phyloP scores from a whole-genome alignment of 2,797 vertebrate species.

The Diceros bicornis region DNA sequence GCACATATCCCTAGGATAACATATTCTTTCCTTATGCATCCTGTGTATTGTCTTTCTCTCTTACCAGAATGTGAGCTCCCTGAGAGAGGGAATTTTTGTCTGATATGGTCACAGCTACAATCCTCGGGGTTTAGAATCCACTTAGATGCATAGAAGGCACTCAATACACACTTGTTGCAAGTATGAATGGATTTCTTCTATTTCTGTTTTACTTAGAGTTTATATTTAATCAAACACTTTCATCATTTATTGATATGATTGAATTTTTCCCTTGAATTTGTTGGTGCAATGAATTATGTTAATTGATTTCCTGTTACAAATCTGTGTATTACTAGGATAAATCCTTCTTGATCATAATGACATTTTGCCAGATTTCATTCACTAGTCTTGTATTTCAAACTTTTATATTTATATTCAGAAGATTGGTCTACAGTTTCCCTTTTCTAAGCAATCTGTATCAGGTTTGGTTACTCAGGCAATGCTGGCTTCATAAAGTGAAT shows the following conservation, averaged over 20 bases:
- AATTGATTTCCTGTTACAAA: conserved; percentile 55
- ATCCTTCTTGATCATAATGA: conserved; percentile 46
- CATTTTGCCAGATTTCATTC: conserved; percentile 57
- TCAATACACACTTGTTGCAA: neutral
- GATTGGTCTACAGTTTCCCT: neutral
- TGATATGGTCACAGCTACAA: neutral
- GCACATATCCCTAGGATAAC: neutral
- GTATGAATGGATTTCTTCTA: neutral
- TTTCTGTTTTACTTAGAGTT: conserved; percentile 15
- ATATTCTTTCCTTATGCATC: neutral
- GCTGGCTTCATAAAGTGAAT: conserved; percentile 3
- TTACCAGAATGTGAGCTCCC: neutral
- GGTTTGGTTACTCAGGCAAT: conserved; percentile 24
- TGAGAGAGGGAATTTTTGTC: neutral
- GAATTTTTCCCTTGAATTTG: neutral
- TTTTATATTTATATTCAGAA: conserved; percentile 39
- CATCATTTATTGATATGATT: conserved; percentile 27
- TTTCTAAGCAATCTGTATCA: neutral
- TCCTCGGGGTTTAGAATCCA: neutral
- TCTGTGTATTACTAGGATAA: conserved; percentile 29
- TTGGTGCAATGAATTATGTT: conserved; percentile 42
- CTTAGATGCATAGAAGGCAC: neutral
- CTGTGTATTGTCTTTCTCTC: neutral
- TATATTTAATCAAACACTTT: conserved; percentile 34
- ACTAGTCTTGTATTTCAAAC: neutral